These are phyloP conservation scores for Meriones unguiculatus DNA, from an alignment of 2,113 vertebrate genomes.

Conservation along the genomic window DNA sequence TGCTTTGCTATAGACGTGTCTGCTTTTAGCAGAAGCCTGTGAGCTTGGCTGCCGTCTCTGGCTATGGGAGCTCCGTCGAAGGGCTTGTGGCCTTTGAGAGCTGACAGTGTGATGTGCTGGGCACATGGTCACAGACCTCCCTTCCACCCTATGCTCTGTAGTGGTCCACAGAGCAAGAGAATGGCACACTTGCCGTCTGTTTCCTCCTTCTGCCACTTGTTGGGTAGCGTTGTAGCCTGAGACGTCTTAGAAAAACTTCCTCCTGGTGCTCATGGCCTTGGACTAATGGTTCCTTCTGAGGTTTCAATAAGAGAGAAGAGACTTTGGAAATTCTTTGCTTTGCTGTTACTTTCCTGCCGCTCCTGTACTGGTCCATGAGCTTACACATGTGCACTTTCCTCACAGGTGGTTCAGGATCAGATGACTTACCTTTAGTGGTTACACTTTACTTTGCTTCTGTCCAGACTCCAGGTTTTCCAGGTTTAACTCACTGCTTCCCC, in stretches of 20 bases:
- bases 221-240: not conserved
- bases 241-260: not conserved
- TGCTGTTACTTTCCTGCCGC: not conserved
- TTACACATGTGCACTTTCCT: no score
- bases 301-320: not conserved
- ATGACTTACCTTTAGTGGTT: not conserved
- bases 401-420: not conserved
- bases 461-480: not conserved
- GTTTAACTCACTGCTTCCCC: not conserved
- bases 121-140: not conserved
- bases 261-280: not conserved
- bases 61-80: no score
- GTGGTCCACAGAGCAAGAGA: not conserved
- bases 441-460: no score
- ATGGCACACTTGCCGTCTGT: not conserved
- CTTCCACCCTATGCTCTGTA: no score
- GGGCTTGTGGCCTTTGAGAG: not conserved
- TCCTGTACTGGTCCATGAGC: fast-evolving
- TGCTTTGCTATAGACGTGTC: not conserved
- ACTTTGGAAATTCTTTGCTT: not conserved
- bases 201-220: not conserved
- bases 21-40: no score
- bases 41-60: not conserved
- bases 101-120: not conserved
- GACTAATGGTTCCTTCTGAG: not conserved